Evolutionary conservation across 2,888 invertebrate species (phyloP), one percentile per base, ranked within the genome.

Genomic region (Nipponacmea schrenckii): DNA sequence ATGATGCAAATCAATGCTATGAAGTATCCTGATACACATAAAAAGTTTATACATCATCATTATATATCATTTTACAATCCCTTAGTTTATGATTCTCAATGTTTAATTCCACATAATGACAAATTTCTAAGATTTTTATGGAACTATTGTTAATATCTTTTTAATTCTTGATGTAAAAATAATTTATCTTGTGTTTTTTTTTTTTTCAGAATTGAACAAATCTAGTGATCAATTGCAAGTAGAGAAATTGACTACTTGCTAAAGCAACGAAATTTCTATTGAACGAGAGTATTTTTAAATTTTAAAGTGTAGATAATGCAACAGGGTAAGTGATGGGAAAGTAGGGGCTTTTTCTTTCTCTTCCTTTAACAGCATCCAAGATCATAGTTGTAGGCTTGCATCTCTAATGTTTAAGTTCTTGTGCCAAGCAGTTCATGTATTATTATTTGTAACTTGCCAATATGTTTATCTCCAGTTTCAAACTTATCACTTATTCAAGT

Each of bases 281-380:
- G 24, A 24, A 56, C 56, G 56, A 56, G 56, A 24, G 56, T 56
- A 56, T 56, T 56, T 56, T 56, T 24, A 24, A 20, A 24, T 56
- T 56, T 56, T 24, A 56, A 56, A 56, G 56, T 56, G 56, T 56
- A 56, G 56, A 56, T 56, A 56, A 56, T 56, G 56, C 56, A 56
- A 56, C 56, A 56, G 56, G 56, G 56, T 56, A 24, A 56, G 56
- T 56, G 5, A 5, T 5, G 39, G 5, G 3, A 39, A 8, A 39
- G 4, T 5, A 39, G 39, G 39, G 39, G 39, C 7, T 39, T 39
- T 1, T 39, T 39, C 10, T 10, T 1, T 65, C 31, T 20, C 26
- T 24, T 66, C 7, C 50, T 12, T 67, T 62, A 70, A 63, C 64
- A 73, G 44, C 67, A 70, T 27, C 64, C 63, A 73, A 67, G 73